Evolutionary conservation across 2,888 invertebrate species (phyloP).

Genomic region (Conistra vaccinii): DNA sequence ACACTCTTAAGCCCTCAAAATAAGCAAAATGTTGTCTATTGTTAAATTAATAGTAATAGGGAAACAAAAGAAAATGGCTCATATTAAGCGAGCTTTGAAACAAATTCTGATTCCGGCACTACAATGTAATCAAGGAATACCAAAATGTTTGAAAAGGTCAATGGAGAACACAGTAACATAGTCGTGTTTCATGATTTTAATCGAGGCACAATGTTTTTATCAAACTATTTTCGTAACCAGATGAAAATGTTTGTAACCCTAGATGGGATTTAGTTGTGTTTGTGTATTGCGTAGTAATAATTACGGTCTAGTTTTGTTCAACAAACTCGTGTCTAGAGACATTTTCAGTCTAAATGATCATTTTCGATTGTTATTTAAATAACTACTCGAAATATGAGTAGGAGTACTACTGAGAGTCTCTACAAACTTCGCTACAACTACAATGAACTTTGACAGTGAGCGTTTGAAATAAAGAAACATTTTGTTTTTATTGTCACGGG

Average conservation of each 20-base stretch:
- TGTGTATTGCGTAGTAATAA: conserved; percentile 14
- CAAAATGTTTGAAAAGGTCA: neutral
- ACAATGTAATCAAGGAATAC: neutral
- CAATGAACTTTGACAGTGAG: neutral
- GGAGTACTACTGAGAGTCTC: neutral
- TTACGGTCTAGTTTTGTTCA: conserved; percentile 11
- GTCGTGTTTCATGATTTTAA: conserved; percentile 19
- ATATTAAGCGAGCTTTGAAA: neutral
- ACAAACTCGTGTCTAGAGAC: conserved; percentile 24
- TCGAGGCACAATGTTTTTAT: conserved; percentile 5
- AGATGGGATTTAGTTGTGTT: conserved; percentile 28
- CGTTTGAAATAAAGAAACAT: neutral
- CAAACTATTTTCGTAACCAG: conserved; percentile 1
- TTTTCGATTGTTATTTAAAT: conserved; percentile 9
- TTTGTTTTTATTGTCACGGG: neutral
- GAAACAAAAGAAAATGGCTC: neutral
- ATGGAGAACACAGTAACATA: neutral
- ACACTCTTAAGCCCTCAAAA: neutral
- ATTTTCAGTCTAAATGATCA: neutral
- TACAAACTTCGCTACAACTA: neutral
- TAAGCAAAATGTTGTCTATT: neutral
- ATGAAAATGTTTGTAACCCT: conserved; percentile 19
- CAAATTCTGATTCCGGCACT: neutral
- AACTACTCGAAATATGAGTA: neutral
- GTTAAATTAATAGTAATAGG: too few relatives aligned